These are phyloP conservation scores for Tetheella fluctuosa DNA, from an alignment of 2,888 invertebrate species.

Conservation along the genomic window DNA sequence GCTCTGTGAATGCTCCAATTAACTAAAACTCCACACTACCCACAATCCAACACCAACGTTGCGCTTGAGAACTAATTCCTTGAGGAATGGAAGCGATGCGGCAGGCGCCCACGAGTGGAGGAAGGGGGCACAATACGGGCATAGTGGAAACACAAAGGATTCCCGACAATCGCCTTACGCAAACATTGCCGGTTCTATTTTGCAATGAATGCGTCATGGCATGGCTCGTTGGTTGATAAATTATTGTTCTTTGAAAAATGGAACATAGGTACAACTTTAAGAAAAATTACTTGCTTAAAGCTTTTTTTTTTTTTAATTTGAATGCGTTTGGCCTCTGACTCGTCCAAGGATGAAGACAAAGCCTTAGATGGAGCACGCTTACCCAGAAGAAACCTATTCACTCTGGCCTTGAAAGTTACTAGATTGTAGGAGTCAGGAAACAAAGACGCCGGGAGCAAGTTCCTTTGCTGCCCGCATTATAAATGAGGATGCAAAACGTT, in stretches of 20 bases:
- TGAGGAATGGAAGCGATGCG: constrained; percentile 32
- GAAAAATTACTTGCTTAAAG: background rate
- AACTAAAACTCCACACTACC: constrained; percentile 1
- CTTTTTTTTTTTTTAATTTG: no score
- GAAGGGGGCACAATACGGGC: constrained; percentile 11
- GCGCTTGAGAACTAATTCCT: constrained; percentile 43
- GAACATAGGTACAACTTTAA: background rate
- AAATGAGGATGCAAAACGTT: no score
- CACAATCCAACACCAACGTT: constrained; percentile 13
- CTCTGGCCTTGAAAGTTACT: no score
- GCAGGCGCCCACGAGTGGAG: constrained; percentile 11
- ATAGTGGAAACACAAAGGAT: constrained; percentile 33
- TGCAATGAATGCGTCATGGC: constrained; percentile 8
- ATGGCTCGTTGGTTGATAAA: background rate
- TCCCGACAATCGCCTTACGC: constrained; percentile 47
- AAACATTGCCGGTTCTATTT: constrained; percentile 45
- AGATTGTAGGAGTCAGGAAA: no score
- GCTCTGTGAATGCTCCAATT: background rate
- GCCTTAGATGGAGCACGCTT: no score
- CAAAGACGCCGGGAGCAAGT: no score
- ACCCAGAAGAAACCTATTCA: no score
- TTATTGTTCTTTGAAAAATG: no score
- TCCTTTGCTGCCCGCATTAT: no score
- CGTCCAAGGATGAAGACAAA: no score
- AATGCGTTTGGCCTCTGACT: no score